Base-by-base conservation (phyloP, 2,888 invertebrate genomes). In the Rhyacophila evoluta region DNA sequence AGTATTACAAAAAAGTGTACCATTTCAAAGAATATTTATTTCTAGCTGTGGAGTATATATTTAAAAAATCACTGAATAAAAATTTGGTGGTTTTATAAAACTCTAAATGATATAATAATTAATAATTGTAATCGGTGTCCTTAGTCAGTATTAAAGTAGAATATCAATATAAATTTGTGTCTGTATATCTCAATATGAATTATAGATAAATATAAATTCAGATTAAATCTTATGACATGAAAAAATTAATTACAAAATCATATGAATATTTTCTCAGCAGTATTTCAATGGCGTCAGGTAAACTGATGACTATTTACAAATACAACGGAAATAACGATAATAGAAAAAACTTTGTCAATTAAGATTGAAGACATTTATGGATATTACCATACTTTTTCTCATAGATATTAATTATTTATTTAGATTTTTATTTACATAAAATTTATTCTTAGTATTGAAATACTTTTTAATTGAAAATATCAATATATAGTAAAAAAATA, bases 321-420 rank as follows among this genome's bases (percentile, higher is more conserved):
- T n/a, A n/a, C n/a, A n/a, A n/a, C n/a, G n/a, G n/a, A n/a, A n/a
- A n/a, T n/a, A n/a, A n/a, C n/a, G n/a, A n/a, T n/a, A n/a, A n/a
- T n/a, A n/a, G n/a, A n/a, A n/a, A n/a, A n/a, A n/a, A n/a, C n/a
- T n/a, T n/a, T n/a, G n/a, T n/a, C n/a, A n/a, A n/a, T n/a, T n/a
- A n/a, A n/a, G n/a, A n/a, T n/a, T n/a, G n/a, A 33, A 33, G 37
- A 28, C 67, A 74, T 19, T 67, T 75, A 75, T 68, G 68, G 68
- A 75, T 37, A 68, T 33, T 75, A 69, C 19, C 11, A n/a, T 74
- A 68, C 36, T 15, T 29, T 74, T 36, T 41, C 33, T 41, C 25
- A 39, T 29, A 36, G 15, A 15, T 55, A 28, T 12, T 8, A 1
- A 10, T 37, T 25, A 72, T 11, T 73, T 28, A 69, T 69, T 4